Base-by-base conservation (phyloP, 2,797 vertebrate genomes). In the Argentina silus region DNA sequence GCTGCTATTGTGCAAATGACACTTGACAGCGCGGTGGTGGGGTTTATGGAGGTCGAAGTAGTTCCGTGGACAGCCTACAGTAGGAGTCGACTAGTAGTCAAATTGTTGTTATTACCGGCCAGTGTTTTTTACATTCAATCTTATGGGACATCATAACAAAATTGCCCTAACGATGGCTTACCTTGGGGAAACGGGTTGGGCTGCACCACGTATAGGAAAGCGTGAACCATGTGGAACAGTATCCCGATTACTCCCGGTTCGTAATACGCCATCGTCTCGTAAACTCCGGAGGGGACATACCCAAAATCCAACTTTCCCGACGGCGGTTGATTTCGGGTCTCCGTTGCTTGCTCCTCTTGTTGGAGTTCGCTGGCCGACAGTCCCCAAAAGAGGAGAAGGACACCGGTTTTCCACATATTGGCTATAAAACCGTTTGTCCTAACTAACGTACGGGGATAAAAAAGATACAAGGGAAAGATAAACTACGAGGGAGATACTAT, bases 121-220 rank as follows among this genome's bases (percentile, higher is more conserved):
- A 12, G 9, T 23, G 21, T 11, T 21, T 23, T 60, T 60, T 21
- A 10, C 3, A 36, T 27, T 21, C 6, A 4, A 27, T 60, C 14
- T 23, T 66, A 48, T 50, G 47, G 45, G 45, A 66, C 64, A 51
- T 10, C 21, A 12, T 12, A 27, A 36, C 15, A 53, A 53, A 10
- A 23, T 59, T 7, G 56, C 21, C 21, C 56, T 59, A 59, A 12
- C 21, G 57, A 27, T 6, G 10, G 59, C 95, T 94, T 93, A 99
- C 98, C 98, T 92, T 95, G 90, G 2, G 98, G 98, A 55, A 98
- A 99, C 15, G 90, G 85, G 80, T 95, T 94, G 61, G 98, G 97
- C 68, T 99, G 97, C 64, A 98, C 96, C 62, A 95, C 87, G 2
- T 88, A 90, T 45, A 99, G 93, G 47, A 97, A 99, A 0, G 88